Percentiles rank a stretch among this genome's conserved stretches.
Conservation (phyloP, 2,113 vertebrate species). For the Perca fluviatilis region DNA sequence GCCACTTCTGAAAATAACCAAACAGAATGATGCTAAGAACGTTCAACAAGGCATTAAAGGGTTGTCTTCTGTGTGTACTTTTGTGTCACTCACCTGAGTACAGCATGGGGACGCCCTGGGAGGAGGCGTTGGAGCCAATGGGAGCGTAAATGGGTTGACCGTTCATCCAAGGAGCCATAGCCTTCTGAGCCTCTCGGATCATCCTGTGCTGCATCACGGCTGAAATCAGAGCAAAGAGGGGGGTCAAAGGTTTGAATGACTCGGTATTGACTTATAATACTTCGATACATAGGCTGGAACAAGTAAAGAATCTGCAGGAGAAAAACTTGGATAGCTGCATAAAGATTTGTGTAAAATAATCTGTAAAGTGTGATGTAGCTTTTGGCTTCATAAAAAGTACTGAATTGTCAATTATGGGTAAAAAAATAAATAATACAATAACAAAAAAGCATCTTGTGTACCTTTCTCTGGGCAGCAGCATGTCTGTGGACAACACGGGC, state of each 20-base stretch:
- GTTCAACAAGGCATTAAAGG: not conserved
- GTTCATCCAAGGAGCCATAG: constrained; percentile 89
- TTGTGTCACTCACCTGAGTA: constrained; percentile 76
- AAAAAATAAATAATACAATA: not conserved
- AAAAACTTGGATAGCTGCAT: not conserved
- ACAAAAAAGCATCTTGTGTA: constrained; percentile 63
- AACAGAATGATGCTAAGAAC: not conserved
- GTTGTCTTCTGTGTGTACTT: constrained; percentile 3
- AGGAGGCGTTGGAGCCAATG: constrained; percentile 85
- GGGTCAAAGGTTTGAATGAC: not conserved
- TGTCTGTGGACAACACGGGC: constrained; percentile 92
- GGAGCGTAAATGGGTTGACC: constrained; percentile 88
- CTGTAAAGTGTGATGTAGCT: not conserved
- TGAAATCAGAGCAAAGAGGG: constrained; percentile 60
- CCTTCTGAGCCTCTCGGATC: constrained; percentile 85
- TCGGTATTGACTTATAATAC: not conserved
- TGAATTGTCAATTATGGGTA: not conserved
- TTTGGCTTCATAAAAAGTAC: not conserved
- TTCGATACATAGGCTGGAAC: not conserved
- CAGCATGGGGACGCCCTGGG: constrained; percentile 91
- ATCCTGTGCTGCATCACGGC: constrained; percentile 91
- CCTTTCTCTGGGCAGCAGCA: constrained; percentile 98
- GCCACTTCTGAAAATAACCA: constrained; percentile 3
- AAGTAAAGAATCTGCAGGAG: not conserved
- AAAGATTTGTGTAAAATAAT: not conserved